Base-by-base conservation (phyloP, 1,140 invertebrate species). In the Megalopta genalis region DNA sequence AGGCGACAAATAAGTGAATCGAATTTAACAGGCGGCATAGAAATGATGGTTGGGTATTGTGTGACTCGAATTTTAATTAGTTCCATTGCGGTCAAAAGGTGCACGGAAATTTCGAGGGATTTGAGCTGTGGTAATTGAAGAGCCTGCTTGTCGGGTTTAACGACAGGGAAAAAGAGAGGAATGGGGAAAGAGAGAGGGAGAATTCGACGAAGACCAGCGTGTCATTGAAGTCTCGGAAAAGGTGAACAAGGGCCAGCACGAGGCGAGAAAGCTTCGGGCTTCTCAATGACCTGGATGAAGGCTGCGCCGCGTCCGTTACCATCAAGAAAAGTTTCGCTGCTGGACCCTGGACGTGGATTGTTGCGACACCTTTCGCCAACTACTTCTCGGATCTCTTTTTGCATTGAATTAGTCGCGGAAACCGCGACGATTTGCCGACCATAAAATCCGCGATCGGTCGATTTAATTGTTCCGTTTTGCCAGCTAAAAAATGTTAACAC, bases 321-420 rank as follows among this genome's bases (percentile, higher is more conserved):
- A 83, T 74, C 76, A 75, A 69, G 77, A 62, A 74, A 84, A 84
- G 75, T 84, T 84, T 82, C 46, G 14, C 63, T 23, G 23, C 63
- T 23, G 63, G 68, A 79, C 69, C 32, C 49, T 27, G 64, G 21
- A 60, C 75, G 66, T 42, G 63, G 75, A 79, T 82, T 71, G 76
- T 72, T 63, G 39, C 75, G 64, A 79, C 65, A 79, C 80, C 70
- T 78, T 66, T 46, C 27, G 68, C 49, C 76, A 72, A 83, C 70
- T 84, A 79, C 60, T 62, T 23, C 64, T 16, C 59, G 18, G 64
- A 12, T 52, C 59, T 37, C 46, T 64, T 82, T 65, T 32, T 70
- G 21, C 59, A n/a, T 46, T 10, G 63, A 75, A 67, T 32, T 21
- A 8, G n/a, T 23, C 10, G 49, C 49, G 62, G 39, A n/a, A 60